Base-by-base conservation (phyloP, 92 coral and sea anemone species). In the Palythoa grandiflora region DNA sequence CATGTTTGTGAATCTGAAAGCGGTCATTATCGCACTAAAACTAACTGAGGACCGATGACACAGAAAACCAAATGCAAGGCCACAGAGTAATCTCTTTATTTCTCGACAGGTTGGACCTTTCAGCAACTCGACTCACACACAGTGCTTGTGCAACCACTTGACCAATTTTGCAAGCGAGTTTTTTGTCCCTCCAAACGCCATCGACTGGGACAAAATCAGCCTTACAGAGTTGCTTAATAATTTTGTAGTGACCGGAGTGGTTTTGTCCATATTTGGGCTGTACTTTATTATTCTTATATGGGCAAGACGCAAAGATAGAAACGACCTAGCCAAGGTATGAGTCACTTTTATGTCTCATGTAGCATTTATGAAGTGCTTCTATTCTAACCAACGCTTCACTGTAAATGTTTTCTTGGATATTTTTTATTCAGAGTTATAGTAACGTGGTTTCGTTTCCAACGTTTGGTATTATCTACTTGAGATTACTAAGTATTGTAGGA, bases 131-230 rank as follows among this genome's bases (percentile, higher is more conserved):
- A 94, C 90, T 8, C 93, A 86, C 90, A 94, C 96, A 5, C 98
- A 96, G 39, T 96, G 96, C 66, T 88, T 94, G 53, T 96, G 98
- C 53, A 93, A 91, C 52, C 98, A 96, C 79, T 85, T 94, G 54
- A 94, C 98, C 40, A 88, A 93, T 19, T 90, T 96, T 71, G 98
- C 96, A 21, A 91, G 96, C 63, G 96, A 94, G 71, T 96, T 96
- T 88, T 91, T 96, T 54, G 95, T 94, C 59, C 92, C 96, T 19
- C 98, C 98, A 50, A 96, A 96, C 84, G 88, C 72, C 21, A 96
- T 96, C 77, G 98, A 96, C 85, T 96, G 96, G 96, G 79, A 91
- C 17, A 92, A 90, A 63, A 89, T 96, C 85, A 88, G 86, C 17
- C 79, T 94, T 71, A 88, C 78, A 6, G 93, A 94, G 44, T 90